A percentile compares a stretch with the other conserved stretches of the same genome.
Evolutionary conservation across 2,888 invertebrate genomes (phyloP).

Genomic region (Coleophora deauratella): DNA sequence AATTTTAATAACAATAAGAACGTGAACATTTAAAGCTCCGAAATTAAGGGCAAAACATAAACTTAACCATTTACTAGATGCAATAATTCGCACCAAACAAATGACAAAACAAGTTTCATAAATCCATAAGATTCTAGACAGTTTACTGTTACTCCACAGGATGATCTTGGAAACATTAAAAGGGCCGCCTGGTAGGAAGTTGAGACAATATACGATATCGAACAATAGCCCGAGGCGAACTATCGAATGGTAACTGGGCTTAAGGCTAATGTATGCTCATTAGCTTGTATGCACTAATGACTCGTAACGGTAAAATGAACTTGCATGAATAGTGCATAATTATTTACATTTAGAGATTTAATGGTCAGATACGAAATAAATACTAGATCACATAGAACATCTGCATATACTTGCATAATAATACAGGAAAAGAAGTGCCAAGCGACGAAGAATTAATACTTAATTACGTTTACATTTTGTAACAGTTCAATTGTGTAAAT

Average conservation of each 20-base stretch:
- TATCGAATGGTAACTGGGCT: slow-evolving; percentile 5
- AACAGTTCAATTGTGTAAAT: no score
- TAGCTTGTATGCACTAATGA: slow-evolving; percentile 8
- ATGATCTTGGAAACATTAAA: neutral
- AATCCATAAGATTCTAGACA: neutral
- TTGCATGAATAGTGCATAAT: neutral
- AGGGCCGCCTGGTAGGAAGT: slow-evolving; percentile 7
- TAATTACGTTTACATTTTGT: no score
- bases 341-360: neutral
- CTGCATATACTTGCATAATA: no score
- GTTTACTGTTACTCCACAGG: no score
- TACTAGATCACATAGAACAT: no score
- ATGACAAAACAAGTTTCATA: neutral
- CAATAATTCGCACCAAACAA: neutral
- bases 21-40: no score
- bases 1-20: neutral
- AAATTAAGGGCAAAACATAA: neutral
- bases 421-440: no score
- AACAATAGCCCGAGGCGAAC: slow-evolving; percentile 11
- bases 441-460: no score
- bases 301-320: slow-evolving; percentile 1
- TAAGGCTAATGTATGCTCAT: slow-evolving; percentile 8
- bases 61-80: neutral
- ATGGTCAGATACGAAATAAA: no score
- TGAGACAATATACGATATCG: slow-evolving; percentile 4